These are phyloP conservation scores for Saturnia pavonia DNA, from an alignment of 2,888 invertebrate species.

Conservation along the genomic window DNA sequence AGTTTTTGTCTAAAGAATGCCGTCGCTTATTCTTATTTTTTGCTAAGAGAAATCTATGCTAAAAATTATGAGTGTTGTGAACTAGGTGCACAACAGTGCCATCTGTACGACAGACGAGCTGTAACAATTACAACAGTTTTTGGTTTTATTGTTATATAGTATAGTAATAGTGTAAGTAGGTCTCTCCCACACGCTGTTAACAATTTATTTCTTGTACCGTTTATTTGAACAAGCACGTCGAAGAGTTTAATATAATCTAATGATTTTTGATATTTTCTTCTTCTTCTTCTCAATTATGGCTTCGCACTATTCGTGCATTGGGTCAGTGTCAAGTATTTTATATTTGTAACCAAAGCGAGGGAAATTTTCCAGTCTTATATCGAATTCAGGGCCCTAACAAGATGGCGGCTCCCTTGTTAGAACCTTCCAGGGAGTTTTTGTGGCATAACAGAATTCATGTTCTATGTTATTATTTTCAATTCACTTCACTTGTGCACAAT, in stretches of 20 bases:
- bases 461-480: too few relatives aligned
- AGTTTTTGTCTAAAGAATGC: neutral
- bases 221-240: neutral
- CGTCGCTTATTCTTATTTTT: too few relatives aligned
- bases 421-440: too few relatives aligned
- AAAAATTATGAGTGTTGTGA: neutral
- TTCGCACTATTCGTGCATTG: too few relatives aligned
- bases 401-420: too few relatives aligned
- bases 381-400: too few relatives aligned
- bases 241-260: neutral
- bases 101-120: neutral
- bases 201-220: neutral
- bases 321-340: too few relatives aligned
- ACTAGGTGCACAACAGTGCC: neutral
- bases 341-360: too few relatives aligned
- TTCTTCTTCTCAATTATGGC: too few relatives aligned
- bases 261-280: neutral
- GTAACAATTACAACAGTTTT: neutral
- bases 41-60: neutral
- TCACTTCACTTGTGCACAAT: too few relatives aligned
- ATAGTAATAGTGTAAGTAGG: neutral
- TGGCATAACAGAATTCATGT: too few relatives aligned
- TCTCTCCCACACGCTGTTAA: slow-evolving; percentile 1
- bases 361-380: too few relatives aligned
- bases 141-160: neutral